A percentile compares a stretch with the other conserved stretches of the same genome.
phyloP scores from a whole-genome alignment of 2,797 vertebrate species.

The Lindbergichthys nudifrons region DNA sequence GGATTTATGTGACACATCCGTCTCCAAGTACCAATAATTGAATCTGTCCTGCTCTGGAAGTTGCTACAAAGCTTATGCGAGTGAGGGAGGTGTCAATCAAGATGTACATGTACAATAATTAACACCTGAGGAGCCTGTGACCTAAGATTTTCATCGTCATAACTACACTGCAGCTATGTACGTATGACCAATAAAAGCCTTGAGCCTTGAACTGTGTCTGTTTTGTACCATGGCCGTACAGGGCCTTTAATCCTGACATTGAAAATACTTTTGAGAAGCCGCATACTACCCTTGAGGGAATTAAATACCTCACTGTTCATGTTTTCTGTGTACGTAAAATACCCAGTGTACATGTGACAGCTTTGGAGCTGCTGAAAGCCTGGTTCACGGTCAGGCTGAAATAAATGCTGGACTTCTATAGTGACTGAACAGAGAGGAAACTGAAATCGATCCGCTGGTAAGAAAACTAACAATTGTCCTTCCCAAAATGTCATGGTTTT shows the following conservation, averaged over 20 bases:
- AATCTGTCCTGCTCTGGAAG: background rate
- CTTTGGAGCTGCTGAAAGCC: background rate
- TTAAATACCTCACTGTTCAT: background rate
- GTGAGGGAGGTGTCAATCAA: conserved; percentile 13
- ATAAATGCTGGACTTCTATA: background rate
- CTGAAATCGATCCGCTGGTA: conserved; percentile 10
- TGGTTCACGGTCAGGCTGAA: conserved; percentile 1
- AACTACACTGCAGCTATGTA: no score
- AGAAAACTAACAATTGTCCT: conserved; percentile 23
- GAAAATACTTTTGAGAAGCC: no score
- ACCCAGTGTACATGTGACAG: background rate
- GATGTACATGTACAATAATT: conserved; percentile 25
- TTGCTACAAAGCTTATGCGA: background rate
- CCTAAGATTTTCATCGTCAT: no score
- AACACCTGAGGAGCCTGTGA: background rate
- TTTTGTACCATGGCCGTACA: background rate
- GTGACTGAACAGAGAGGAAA: background rate
- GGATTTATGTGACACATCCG: background rate
- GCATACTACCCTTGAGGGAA: background rate
- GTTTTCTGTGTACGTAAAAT: background rate
- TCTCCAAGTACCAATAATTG: background rate
- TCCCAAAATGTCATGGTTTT: conserved; percentile 16
- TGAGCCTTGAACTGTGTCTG: conserved; percentile 5
- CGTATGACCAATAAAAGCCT: no score
- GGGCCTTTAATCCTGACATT: conserved; percentile 1